A percentile compares a stretch with the other conserved stretches of the same genome.
These are phyloP conservation scores for Catamblyrhynchus diadema DNA, from an alignment of 2,797 vertebrate species.

Conservation along the genomic window DNA sequence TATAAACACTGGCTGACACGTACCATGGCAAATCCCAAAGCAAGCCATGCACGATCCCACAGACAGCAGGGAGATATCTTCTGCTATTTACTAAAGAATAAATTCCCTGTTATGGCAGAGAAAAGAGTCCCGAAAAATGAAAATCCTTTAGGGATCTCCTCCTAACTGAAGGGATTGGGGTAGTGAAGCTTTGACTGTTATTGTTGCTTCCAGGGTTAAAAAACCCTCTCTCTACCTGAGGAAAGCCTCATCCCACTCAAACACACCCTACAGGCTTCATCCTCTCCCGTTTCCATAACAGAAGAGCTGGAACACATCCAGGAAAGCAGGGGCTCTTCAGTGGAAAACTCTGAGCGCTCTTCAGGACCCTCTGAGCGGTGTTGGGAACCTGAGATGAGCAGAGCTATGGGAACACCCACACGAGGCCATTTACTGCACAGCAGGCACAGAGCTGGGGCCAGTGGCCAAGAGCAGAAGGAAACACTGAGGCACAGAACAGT, in stretches of 20 bases:
- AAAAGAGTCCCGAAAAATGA: neutral
- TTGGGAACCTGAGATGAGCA: neutral
- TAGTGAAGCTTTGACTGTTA: neutral
- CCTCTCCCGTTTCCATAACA: fast-evolving
- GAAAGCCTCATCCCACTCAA: neutral
- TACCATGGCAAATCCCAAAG: neutral
- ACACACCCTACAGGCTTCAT: neutral
- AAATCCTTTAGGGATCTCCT: neutral
- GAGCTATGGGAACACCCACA: neutral
- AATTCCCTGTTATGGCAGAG: neutral
- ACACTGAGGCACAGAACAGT: neutral
- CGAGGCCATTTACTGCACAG: fast-evolving
- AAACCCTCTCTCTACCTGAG: neutral
- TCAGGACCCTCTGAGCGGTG: fast-evolving
- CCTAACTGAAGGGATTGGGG: neutral
- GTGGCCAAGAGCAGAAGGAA: neutral
- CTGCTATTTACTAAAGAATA: neutral
- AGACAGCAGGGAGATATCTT: neutral
- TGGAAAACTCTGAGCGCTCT: neutral
- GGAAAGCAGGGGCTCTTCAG: neutral
- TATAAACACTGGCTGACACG: neutral
- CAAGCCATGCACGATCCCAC: neutral
- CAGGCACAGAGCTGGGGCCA: neutral
- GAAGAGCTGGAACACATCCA: fast-evolving
- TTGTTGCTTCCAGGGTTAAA: neutral